Conservation (phyloP, 2,888 invertebrate species). For the Lingula anatina region DNA sequence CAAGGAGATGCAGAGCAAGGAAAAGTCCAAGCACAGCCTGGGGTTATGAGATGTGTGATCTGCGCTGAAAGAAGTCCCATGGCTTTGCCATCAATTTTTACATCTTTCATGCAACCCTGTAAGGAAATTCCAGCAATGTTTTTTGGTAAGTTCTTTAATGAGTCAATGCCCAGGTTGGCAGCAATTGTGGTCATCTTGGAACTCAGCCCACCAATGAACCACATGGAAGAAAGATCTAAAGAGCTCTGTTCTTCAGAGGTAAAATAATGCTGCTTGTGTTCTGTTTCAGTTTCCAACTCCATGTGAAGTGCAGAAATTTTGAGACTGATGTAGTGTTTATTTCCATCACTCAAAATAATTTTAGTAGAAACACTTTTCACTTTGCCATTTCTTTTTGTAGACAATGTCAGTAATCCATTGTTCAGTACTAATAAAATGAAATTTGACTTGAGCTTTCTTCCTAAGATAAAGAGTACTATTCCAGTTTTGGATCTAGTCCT, state of each 20-base stretch:
- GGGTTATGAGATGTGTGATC: slow-evolving; percentile 69
- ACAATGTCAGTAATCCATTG: slow-evolving; percentile 67
- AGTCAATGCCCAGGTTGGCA: slow-evolving; percentile 48
- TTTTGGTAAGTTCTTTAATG: too few relatives aligned
- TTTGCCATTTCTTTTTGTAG: slow-evolving; percentile 67
- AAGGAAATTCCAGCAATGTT: slow-evolving; percentile 36
- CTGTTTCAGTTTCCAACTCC: slow-evolving; percentile 72
- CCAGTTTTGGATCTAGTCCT: slow-evolving; percentile 64
- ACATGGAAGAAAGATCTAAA: slow-evolving; percentile 61
- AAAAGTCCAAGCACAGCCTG: slow-evolving; percentile 83
- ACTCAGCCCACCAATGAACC: slow-evolving; percentile 81
- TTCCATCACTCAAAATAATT: slow-evolving; percentile 79
- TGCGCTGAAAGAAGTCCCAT: slow-evolving; percentile 76
- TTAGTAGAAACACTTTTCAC: too few relatives aligned
- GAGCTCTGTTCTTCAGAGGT: slow-evolving; percentile 68
- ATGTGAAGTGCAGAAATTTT: slow-evolving; percentile 70
- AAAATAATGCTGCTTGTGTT: slow-evolving; percentile 64
- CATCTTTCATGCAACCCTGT: slow-evolving; percentile 53
- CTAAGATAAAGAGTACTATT: slow-evolving; percentile 56
- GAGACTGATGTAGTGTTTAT: slow-evolving; percentile 79
- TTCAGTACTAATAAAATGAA: slow-evolving; percentile 74
- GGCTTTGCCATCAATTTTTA: slow-evolving; percentile 65
- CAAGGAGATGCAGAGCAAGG: slow-evolving; percentile 76
- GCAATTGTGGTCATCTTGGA: slow-evolving; percentile 38
- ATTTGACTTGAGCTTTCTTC: slow-evolving; percentile 56